Conservation (phyloP, 2,797 vertebrate species). For the Graptemys geographica region DNA sequence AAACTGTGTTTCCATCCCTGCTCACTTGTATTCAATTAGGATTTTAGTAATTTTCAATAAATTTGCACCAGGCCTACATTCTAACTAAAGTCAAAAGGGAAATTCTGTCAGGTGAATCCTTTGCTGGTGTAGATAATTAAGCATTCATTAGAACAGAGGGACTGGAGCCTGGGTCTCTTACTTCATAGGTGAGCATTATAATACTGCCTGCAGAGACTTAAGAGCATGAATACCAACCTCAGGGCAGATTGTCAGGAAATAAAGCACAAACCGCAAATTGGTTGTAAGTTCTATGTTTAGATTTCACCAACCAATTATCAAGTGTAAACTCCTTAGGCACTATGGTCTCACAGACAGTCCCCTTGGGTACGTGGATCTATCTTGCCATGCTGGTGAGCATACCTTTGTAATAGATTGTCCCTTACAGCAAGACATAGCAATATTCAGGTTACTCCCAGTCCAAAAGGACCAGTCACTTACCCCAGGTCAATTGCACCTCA, state of each 20-base stretch:
- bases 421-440: too few species aligned
- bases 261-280: background rate
- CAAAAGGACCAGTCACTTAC: too few species aligned
- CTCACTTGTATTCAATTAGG: background rate
- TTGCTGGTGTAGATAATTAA: background rate
- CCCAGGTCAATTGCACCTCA: too few species aligned
- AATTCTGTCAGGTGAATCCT: background rate
- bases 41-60: background rate
- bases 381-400: too few species aligned
- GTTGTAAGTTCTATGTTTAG: background rate
- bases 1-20: background rate
- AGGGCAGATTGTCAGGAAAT: background rate
- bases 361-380: too few species aligned
- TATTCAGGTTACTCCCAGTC: too few species aligned
- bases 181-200: background rate
- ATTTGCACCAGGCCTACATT: fast-evolving
- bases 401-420: too few species aligned
- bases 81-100: background rate
- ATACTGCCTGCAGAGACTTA: background rate
- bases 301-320: background rate
- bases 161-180: background rate
- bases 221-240: background rate
- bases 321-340: background rate
- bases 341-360: background rate
- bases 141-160: background rate